Evolutionary conservation across 2,888 invertebrate species (phyloP), one percentile per base, ranked within the genome.

Genomic region (Prosapia bicincta): DNA sequence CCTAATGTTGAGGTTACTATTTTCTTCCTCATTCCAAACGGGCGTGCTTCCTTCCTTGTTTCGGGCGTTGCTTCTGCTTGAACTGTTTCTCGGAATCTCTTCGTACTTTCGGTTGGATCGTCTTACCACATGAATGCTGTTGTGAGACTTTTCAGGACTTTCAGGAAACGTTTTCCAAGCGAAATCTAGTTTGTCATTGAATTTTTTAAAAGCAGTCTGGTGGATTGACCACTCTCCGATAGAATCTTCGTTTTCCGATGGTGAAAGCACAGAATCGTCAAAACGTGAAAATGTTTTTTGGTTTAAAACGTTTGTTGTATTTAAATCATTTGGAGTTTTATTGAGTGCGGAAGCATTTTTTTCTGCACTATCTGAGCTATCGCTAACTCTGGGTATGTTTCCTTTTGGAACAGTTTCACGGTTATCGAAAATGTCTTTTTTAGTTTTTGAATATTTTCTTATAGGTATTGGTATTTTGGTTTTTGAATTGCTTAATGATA

Each of bases 1-100:
- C 43, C 79, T 76, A 26, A 76, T 77, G 26, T 78, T 78, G 0
- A 68, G 26, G 43, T 72, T 24, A 68, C 69, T n/a, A 68, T 67
- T 0, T 54, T 54, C 54, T 54, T 54, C 10, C 20, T 54, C 54
- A 5, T 54, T 2, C 54, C 54, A 54, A 20, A 54, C 54, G 3
- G 54, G 54, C 6, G 54, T 54, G 20, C 20, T 54, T 1, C 20
- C 20, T 54, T 54, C 54, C 20, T 54, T 54, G 1, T 10, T 54
- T 20, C 13, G n/a, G 54, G 6, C 20, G 20, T 20, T 54, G 20
- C 3, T 54, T 54, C 54, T n/a, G n/a, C 20, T 9, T 9, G 54
- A 54, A 54, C 7, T 54, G 20, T 54, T 54, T 54, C 54, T 54
- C 3, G 54, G 54, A 3, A 54, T 54, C 20, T 54, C 54, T 20